These are phyloP conservation scores for Dermatemys mawii DNA, from an alignment of 2,113 vertebrate genomes.

Conservation along the genomic window DNA sequence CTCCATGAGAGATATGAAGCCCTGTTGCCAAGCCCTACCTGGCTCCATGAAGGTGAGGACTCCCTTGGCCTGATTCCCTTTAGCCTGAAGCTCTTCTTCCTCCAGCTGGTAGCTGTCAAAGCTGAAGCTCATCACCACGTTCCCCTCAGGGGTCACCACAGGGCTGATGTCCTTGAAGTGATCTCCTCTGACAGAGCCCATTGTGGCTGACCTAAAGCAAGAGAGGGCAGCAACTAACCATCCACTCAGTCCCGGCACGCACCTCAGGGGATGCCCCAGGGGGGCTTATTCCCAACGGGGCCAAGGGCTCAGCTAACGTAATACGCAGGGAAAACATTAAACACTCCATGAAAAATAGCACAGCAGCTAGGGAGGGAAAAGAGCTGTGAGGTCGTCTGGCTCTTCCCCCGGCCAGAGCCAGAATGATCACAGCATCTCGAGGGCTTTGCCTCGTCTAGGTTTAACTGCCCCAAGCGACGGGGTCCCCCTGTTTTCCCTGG, in stretches of 20 bases:
- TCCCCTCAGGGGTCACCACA: conserved; percentile 80
- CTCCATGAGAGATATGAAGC: no score
- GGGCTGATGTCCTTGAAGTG: conserved; percentile 83
- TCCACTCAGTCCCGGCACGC: background rate
- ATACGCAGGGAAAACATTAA: background rate
- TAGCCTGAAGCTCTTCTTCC: conserved; percentile 83
- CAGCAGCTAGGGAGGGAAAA: background rate
- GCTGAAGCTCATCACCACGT: conserved; percentile 93
- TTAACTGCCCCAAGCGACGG: background rate
- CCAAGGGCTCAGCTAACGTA: background rate
- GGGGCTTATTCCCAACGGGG: rapidly evolving
- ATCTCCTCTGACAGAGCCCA: conserved; percentile 86
- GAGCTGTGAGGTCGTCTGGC: background rate
- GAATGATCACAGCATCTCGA: background rate
- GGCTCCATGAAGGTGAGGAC: conserved; percentile 87
- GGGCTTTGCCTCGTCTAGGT: background rate
- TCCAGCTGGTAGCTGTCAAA: conserved; percentile 94
- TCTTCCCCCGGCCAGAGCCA: background rate
- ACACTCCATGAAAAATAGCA: background rate
- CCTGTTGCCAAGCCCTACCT: conserved; percentile 73
- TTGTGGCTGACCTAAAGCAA: conserved; percentile 18
- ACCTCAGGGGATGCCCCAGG: rapidly evolving
- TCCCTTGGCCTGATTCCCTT: conserved; percentile 83
- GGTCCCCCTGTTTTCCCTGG: background rate
- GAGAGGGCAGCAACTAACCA: background rate